Conservation (phyloP, 2,888 invertebrate genomes). For the Lamproptera curius region DNA sequence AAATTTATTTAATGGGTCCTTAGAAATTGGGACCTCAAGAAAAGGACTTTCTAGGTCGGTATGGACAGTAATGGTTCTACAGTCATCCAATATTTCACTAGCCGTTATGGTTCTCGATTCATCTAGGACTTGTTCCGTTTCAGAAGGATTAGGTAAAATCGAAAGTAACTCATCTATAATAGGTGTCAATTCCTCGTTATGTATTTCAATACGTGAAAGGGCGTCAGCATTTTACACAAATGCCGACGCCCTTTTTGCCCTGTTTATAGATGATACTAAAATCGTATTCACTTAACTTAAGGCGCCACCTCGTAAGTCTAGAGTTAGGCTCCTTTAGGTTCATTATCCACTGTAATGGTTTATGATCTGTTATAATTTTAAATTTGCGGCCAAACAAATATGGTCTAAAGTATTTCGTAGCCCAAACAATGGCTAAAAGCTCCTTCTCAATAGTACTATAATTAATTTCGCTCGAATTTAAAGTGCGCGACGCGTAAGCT, state of each 20-base stretch:
- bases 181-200: not conserved
- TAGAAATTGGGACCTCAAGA: not conserved
- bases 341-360: too few relatives aligned
- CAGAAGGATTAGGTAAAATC: not conserved
- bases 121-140: not conserved
- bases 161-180: not conserved
- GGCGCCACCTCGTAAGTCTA: conserved; percentile 14
- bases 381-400: conserved; percentile 22
- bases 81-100: not conserved
- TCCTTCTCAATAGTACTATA: conserved; percentile 27
- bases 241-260: too few relatives aligned
- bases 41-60: too few relatives aligned
- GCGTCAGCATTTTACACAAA: not conserved
- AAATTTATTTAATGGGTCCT: not conserved
- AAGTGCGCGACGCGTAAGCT: conserved; percentile 29
- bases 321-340: too few relatives aligned
- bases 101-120: not conserved
- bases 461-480: conserved; percentile 26
- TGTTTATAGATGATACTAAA: conserved; percentile 19
- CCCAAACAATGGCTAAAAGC: conserved; percentile 20
- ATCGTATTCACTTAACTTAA: conserved; percentile 19
- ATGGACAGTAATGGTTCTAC: too few relatives aligned
- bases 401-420: conserved; percentile 18
- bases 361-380: too few relatives aligned
- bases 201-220: conserved; percentile 1